Evolutionary conservation across 1,140 invertebrate genomes (phyloP), one percentile per base, ranked within the genome.

Genomic region (Eubasilissa regina): DNA sequence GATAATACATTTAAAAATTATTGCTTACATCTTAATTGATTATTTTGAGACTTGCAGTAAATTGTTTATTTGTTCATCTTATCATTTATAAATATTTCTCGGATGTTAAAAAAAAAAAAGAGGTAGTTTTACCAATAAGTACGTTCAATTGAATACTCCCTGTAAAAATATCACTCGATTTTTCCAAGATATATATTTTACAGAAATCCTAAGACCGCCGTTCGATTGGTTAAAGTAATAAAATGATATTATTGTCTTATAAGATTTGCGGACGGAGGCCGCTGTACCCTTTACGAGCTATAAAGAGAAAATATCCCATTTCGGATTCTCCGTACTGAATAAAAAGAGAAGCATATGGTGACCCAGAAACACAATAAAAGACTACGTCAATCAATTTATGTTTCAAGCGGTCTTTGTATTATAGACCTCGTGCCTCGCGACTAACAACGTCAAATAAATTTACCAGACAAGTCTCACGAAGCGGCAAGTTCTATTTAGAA

Each of bases 381-480:
- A 70, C 66, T 70, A 15, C 15, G 19, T 48, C 47, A 70, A 70
- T 70, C 66, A 70, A 70, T 70, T 70, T 70, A 70, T 70, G 48
- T 15, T 25, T 70, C 45, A 51, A 70, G 48, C 47, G 66, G 48
- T 15, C 25, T 51, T 10, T 25, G 43, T 17, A 43, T 70, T 70
- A 70, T 48, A 48, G 66, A 12, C 45, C 66, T 51, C 66, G 66
- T 70, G 21, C 47, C 25, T 13, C 19, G 8, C 9, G 15, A 70
- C 66, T 10, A 48, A 15, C 17, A 66, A 66, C 21, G 6, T 64
- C 44, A 66, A 66, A 45, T 58, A 64, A 25, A 64, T n/a, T 70
- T 4, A 19, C 47, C 47, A 70, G 66, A 25, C 47, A 51, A 17
- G 19, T 19, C 45, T 70, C 45, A n/a, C 44, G 25, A 35, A 35